Conservation (phyloP, 1,140 invertebrate species). For the Apis florea region DNA sequence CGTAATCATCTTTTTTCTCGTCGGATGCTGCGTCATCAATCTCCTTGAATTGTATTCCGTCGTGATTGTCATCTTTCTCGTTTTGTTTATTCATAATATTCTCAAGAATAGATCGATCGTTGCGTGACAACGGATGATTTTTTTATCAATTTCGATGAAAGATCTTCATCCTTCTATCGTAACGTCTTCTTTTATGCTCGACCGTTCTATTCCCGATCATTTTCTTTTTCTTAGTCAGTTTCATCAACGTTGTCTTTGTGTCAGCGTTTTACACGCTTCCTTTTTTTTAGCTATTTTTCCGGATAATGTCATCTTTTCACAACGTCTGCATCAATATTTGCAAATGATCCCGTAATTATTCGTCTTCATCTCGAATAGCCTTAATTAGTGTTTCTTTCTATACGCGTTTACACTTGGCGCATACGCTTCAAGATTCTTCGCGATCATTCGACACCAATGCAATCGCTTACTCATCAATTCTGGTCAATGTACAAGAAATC, state of each 20-base stretch:
- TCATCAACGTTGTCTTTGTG: too few species aligned
- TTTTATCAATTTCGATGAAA: neutral
- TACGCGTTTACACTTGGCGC: neutral
- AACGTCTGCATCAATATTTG: slow-evolving; percentile 10
- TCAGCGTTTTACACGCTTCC: neutral
- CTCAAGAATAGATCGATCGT: too few species aligned
- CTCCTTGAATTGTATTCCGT: neutral
- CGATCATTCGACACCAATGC: neutral
- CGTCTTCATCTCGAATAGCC: neutral
- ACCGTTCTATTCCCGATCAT: neutral
- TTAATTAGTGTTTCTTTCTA: neutral
- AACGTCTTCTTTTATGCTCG: neutral
- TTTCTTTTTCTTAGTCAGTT: too few species aligned
- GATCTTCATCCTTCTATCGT: neutral
- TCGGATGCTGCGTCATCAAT: neutral
- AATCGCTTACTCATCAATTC: slow-evolving; percentile 15
- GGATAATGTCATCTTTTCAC: neutral
- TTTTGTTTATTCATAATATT: neutral
- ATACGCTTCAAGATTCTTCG: neutral
- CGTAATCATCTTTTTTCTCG: neutral
- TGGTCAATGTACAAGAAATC: neutral
- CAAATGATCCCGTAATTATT: slow-evolving; percentile 4
- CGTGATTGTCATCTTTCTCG: neutral
- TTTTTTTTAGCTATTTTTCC: neutral
- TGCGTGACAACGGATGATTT: neutral